Evolutionary conservation across 2,888 invertebrate species (phyloP), one percentile per base, ranked within the genome.

Genomic region (Scelioninae gen. 2): DNA sequence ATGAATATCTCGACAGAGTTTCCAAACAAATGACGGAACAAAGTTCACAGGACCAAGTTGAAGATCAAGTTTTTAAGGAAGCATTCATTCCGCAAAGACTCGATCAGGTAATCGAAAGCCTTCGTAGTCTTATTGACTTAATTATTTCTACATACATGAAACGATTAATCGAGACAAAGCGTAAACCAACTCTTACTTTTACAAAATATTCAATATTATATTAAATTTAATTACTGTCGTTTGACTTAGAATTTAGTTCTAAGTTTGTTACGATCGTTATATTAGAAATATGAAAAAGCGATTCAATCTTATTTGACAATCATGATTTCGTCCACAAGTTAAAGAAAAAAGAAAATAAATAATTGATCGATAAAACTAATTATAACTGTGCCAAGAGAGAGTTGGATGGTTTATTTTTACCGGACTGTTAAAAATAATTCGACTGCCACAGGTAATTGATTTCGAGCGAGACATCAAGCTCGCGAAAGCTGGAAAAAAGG

Each of bases 41-140:
- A 45, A 91, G 93, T 46, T 91, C 92, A 10, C 76, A 82, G 22
- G 93, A 95, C 80, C 92, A 95, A 80, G 89, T 96, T 48, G 95
- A 96, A 79, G 96, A 96, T 80, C 95, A 96, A 87, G 96, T 96
- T 2, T 99, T 98, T 86, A 96, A 96, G 84, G 92, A 94, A 84
- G 91, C 94, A 2, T 98, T 92, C 85, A 99, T 99, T 85, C 98
- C 98, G 0, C 93, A 96, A 84, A 91, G 94, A 76, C 89, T 99
- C 64, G 93, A 93, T 77, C 95, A 98, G 89, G 97, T 96, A 81
- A 61, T 50, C 33, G 16, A 39, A 69, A 22, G 41, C 22, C n/a
- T 22, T 39, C 11, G 15, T 9, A 57, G 33, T 43, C 39, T 65
- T 39, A 50, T 41, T 15, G 11, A 45, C 39, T 33, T 52, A 43